Evolutionary conservation across 2,888 invertebrate genomes (phyloP).

Genomic region (Neoascia interrupta): DNA sequence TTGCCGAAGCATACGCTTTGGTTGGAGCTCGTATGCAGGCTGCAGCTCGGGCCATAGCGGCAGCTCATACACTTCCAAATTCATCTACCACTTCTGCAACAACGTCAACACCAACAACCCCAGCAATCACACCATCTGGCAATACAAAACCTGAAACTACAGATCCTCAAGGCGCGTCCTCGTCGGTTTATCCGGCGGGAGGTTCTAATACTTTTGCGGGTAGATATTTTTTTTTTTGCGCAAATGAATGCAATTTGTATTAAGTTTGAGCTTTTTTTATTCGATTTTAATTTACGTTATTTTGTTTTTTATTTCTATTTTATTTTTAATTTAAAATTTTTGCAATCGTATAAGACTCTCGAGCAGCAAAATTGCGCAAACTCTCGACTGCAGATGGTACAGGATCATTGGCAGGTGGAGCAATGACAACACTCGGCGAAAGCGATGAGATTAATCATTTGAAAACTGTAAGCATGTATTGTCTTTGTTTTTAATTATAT

Average conservation of each 20-base stretch:
- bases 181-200: conserved; percentile 54
- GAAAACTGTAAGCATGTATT: conserved; percentile 79
- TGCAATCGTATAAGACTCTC: too few relatives aligned
- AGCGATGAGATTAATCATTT: conserved; percentile 79
- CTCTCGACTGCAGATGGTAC: conserved; percentile 55
- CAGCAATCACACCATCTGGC: conserved; percentile 21
- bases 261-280: conserved; percentile 42
- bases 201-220: conserved; percentile 52
- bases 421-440: conserved; percentile 72
- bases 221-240: conserved; percentile 60
- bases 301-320: conserved; percentile 23
- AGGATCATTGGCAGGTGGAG: conserved; percentile 71
- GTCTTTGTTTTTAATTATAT: conserved; percentile 60
- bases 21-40: conserved; percentile 62
- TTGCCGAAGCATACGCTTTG: conserved; percentile 65
- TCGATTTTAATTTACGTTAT: conserved; percentile 26
- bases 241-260: conserved; percentile 53
- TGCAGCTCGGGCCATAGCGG: conserved; percentile 72
- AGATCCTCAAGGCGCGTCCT: conserved; percentile 22
- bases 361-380: conserved; percentile 50
- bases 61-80: conserved; percentile 59
- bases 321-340: conserved; percentile 12
- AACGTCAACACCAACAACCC: conserved; percentile 32
- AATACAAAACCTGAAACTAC: conserved; percentile 38
- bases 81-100: conserved; percentile 53